Percentiles rank a stretch among this genome's conserved stretches.
phyloP scores from a whole-genome alignment of 2,113 vertebrate genomes.

The Gambusia affinis region DNA sequence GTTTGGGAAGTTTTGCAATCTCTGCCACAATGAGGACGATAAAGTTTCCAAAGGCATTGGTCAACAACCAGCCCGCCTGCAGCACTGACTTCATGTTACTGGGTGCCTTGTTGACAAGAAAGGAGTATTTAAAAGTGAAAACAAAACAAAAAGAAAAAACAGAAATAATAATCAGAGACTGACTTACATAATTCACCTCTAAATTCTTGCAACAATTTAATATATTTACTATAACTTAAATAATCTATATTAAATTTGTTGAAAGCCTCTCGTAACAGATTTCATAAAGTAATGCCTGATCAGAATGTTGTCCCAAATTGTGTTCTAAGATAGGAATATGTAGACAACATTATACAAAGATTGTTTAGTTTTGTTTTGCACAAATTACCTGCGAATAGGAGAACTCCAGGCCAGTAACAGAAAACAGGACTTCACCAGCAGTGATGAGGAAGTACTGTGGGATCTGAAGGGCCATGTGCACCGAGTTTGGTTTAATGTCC shows the following conservation, averaged over 20 bases:
- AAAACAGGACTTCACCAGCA: constrained; percentile 92
- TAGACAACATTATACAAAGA: background rate
- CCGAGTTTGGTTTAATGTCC: constrained; percentile 86
- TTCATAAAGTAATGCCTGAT: background rate
- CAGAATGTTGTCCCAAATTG: background rate
- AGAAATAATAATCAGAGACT: background rate
- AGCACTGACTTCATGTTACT: constrained; percentile 97
- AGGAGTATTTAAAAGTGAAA: background rate
- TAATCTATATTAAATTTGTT: background rate
- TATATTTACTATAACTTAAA: background rate
- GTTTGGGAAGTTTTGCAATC: constrained; percentile 78
- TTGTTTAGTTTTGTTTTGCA: background rate
- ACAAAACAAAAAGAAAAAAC: background rate
- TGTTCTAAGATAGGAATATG: background rate
- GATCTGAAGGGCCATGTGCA: constrained; percentile 92
- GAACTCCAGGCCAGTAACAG: constrained; percentile 93
- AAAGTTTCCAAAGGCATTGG: constrained; percentile 91
- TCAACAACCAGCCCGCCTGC: constrained; percentile 93
- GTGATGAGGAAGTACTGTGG: constrained; percentile 97
- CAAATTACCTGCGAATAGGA: constrained; percentile 93
- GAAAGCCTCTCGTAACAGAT: background rate
- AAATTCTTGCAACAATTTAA: background rate
- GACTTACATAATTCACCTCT: background rate
- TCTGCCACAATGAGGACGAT: constrained; percentile 94
- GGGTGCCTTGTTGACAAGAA: constrained; percentile 83